These are phyloP conservation scores for Ypsolopha sequella DNA, from an alignment of 2,888 invertebrate species.

Conservation along the genomic window DNA sequence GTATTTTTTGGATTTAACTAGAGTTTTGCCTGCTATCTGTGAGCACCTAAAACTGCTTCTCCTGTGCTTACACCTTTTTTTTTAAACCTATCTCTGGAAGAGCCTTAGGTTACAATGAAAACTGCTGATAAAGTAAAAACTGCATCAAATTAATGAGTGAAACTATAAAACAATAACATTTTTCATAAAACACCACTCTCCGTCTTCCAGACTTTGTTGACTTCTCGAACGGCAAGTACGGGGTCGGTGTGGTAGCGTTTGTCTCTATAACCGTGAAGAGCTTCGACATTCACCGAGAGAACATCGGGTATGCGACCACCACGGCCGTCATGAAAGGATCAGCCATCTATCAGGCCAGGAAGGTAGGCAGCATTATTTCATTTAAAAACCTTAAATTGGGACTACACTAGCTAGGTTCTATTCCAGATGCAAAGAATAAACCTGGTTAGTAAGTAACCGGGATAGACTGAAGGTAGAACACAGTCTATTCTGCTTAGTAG, in stretches of 20 bases:
- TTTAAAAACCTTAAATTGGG: not conserved
- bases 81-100: too few relatives aligned
- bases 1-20: too few relatives aligned
- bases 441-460: too few relatives aligned
- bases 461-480: too few relatives aligned
- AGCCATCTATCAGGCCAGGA: constrained; percentile 57
- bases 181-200: not conserved
- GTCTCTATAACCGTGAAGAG: constrained; percentile 51
- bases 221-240: constrained; percentile 45
- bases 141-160: too few relatives aligned
- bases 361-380: constrained; percentile 27
- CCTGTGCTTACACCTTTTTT: too few relatives aligned
- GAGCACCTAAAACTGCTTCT: too few relatives aligned
- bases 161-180: too few relatives aligned
- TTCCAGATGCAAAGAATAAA: not conserved
- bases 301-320: constrained; percentile 58
- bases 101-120: too few relatives aligned
- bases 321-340: constrained; percentile 43
- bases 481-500: too few relatives aligned
- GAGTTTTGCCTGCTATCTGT: too few relatives aligned
- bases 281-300: constrained; percentile 55
- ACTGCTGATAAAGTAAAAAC: too few relatives aligned
- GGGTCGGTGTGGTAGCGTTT: constrained; percentile 54
- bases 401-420: not conserved
- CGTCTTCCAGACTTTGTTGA: constrained; percentile 53